These are phyloP conservation scores for Aphelinus certus DNA, from an alignment of 1,140 invertebrate genomes.

Conservation along the genomic window DNA sequence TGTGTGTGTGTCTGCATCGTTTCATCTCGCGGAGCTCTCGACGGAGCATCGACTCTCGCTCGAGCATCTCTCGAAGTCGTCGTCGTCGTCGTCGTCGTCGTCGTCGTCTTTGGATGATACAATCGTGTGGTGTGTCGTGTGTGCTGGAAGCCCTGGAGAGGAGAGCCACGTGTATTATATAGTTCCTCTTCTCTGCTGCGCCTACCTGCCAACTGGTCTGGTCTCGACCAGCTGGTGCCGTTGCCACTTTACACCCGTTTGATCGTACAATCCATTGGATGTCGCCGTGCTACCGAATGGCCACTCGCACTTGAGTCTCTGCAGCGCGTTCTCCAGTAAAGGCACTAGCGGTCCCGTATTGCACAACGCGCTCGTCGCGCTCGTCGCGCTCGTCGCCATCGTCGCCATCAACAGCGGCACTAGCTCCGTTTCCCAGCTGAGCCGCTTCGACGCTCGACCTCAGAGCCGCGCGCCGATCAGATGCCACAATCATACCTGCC, in stretches of 20 bases:
- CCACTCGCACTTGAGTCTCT: conserved; percentile 12
- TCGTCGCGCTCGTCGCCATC: too few species aligned
- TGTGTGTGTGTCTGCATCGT: neutral
- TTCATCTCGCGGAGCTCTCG: neutral
- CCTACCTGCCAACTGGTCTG: neutral
- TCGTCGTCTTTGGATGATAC: neutral
- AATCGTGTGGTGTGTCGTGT: neutral
- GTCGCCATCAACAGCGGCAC: neutral
- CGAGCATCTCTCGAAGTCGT: conserved; percentile 10
- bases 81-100: neutral
- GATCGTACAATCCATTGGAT: neutral
- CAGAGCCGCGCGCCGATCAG: neutral
- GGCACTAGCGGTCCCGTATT: conserved; percentile 53
- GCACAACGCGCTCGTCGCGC: conserved; percentile 37
- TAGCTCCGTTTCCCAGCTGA: conserved; percentile 10
- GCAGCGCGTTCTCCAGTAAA: conserved; percentile 32
- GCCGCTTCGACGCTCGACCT: neutral
- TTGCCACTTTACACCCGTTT: too few species aligned
- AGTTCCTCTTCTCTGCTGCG: too few species aligned
- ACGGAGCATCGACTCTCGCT: neutral
- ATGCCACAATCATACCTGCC: conserved; percentile 33
- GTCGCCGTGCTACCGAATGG: neutral
- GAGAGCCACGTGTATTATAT: neutral
- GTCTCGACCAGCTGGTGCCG: neutral
- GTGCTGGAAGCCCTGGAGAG: conserved; percentile 15